These are phyloP conservation scores for Ceratina japonica DNA, from an alignment of 1,140 invertebrate species.

Conservation along the genomic window DNA sequence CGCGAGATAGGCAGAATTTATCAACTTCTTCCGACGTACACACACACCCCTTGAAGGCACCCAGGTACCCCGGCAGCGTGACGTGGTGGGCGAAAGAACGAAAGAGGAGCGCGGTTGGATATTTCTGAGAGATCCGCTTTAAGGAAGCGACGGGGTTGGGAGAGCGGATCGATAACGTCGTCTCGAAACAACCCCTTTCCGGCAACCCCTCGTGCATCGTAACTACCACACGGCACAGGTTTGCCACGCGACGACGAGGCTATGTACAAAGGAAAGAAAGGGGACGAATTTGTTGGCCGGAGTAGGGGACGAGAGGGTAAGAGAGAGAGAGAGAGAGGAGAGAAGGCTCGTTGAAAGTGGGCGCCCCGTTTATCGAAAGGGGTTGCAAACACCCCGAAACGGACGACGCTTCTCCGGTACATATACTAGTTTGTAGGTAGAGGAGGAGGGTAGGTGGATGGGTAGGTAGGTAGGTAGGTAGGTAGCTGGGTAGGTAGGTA, in stretches of 20 bases:
- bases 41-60: no score
- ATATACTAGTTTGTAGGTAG: no score
- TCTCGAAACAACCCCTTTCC: conserved; percentile 69
- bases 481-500: no score
- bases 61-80: not conserved
- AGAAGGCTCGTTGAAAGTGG: conserved; percentile 50
- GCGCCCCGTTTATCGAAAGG: conserved; percentile 58
- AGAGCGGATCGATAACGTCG: conserved; percentile 71
- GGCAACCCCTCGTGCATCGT: conserved; percentile 52
- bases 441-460: no score
- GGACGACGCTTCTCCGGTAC: not conserved
- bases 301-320: not conserved
- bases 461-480: no score
- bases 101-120: conserved; percentile 1
- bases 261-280: conserved; percentile 16
- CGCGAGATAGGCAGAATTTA: no score
- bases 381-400: conserved; percentile 54
- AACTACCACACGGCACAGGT: conserved; percentile 49
- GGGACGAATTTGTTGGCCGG: not conserved
- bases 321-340: conserved; percentile 1
- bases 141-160: conserved; percentile 60
- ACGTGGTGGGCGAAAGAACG: not conserved
- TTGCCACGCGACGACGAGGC: conserved; percentile 39
- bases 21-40: no score
- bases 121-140: conserved; percentile 66